Percentiles rank a stretch among this genome's conserved stretches.
phyloP scores from a whole-genome alignment of 2,888 invertebrate genomes.

The Periphyllus acericola region DNA sequence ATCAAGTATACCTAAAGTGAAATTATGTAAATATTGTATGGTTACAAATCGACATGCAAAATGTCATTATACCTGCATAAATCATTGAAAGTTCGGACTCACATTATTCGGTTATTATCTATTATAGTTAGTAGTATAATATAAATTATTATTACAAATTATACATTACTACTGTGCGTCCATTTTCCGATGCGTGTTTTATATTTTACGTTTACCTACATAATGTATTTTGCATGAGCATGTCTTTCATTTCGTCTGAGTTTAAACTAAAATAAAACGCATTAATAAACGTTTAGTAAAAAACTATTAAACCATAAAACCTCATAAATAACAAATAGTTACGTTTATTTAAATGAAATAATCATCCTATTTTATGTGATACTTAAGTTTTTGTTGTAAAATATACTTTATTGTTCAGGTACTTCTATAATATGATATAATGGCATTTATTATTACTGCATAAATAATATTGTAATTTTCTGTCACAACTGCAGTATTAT shows the following conservation, averaged over 20 bases:
- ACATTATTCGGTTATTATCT: not conserved
- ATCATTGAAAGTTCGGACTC: not conserved
- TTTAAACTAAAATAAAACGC: not conserved
- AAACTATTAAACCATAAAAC: too few species aligned
- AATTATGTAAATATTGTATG: not conserved
- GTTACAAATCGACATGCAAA: not conserved
- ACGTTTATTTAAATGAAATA: not conserved
- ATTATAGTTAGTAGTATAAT: not conserved
- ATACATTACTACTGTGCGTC: not conserved
- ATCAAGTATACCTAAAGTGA: not conserved
- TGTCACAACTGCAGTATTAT: too few species aligned
- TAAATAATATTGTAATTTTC: too few species aligned
- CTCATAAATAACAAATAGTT: too few species aligned
- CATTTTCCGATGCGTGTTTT: constrained; percentile 16
- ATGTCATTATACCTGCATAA: not conserved
- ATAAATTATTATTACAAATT: not conserved
- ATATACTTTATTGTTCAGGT: too few species aligned
- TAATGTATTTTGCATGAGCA: not conserved
- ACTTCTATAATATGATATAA: not conserved
- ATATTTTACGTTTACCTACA: not conserved
- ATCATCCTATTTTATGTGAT: not conserved
- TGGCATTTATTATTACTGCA: not conserved
- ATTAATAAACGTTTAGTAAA: not conserved
- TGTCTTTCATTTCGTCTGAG: not conserved
- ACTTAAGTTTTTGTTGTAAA: not conserved